Conservation (phyloP, 2,888 invertebrate genomes). For the Drosophila subsilvestris region DNA sequence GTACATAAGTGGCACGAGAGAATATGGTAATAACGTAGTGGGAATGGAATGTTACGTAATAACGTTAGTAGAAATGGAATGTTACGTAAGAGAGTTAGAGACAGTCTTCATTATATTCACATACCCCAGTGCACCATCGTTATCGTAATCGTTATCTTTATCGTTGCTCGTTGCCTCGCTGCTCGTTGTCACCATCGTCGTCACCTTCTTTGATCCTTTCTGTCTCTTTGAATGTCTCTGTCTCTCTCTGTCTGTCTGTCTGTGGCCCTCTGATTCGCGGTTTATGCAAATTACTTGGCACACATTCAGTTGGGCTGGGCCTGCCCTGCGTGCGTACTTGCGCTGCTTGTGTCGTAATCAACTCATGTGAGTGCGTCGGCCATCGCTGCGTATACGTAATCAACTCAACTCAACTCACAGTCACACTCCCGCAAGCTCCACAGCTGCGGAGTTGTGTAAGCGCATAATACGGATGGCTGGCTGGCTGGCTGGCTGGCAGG, state of each 20-base stretch:
- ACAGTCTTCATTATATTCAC: constrained; percentile 53
- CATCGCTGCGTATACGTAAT: constrained; percentile 57
- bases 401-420: constrained; percentile 15
- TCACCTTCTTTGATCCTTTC: constrained; percentile 41
- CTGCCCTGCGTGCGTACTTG: neutral
- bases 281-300: constrained; percentile 57
- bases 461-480: constrained; percentile 29
- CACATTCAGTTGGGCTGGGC: constrained; percentile 7
- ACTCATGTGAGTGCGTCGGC: constrained; percentile 11
- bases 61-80: no score
- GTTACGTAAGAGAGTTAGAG: no score
- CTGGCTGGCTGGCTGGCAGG: constrained; percentile 25
- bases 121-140: constrained; percentile 33
- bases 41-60: no score
- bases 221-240: constrained; percentile 3
- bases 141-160: neutral
- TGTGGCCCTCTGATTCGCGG: constrained; percentile 45
- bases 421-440: no score
- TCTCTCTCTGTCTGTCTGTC: constrained; percentile 10
- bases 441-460: constrained; percentile 17
- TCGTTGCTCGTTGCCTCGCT: neutral
- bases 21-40: no score
- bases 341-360: constrained; percentile 29
- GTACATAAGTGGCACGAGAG: no score
- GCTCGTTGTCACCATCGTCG: constrained; percentile 1